Base-by-base conservation (phyloP, 2,888 invertebrate species). In the Sphaeridia pumilis region DNA sequence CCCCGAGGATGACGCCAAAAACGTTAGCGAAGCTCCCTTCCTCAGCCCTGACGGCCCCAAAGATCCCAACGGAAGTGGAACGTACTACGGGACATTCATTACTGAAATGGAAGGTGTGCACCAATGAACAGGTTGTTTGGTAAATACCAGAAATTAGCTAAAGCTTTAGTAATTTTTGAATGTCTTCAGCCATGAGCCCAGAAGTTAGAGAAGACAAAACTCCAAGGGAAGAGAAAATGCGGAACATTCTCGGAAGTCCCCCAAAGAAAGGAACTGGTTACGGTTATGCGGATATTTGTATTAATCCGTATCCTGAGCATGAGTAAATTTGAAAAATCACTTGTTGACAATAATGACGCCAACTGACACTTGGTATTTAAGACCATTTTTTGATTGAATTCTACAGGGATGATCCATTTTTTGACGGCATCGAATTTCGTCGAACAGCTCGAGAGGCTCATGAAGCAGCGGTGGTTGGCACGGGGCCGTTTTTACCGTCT, bases 81-180 rank as follows among this genome's bases (percentile, higher is more conserved):
- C 77, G 64, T 73, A 72, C 65, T 72, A 71, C 57, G 77, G 77
- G 14, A 75, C 75, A 43, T 65, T 77, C 69, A 61, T 61, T 12
- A 59, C 52, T 10, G 58, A 58, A 46, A 57, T 64, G 43, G 56
- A 58, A 54, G 57, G 66, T 66, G 54, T 24, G 31, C n/a, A 31
- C 34, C 14, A 31, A 31, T 10, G 14, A 36, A 3, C n/a, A 36
- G 36, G 4, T 14, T 45, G 20, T 12, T 31, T 31, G 31, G 31
- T 10, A 7, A 14, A 26, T 46, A 28, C n/a, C n/a, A 5, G n/a
- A 48, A 10, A 21, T 17, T 14, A 35, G 28, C 36, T 36, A 46
- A 28, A 14, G 4, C 12, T 7, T 22, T 25, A 2, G 28, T 24
- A n/a, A 24, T 22, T 52, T 10, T 41, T 27, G 10, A 43, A 26